Conservation (phyloP, 1,140 invertebrate species). For the Diorhabda carinulata region DNA sequence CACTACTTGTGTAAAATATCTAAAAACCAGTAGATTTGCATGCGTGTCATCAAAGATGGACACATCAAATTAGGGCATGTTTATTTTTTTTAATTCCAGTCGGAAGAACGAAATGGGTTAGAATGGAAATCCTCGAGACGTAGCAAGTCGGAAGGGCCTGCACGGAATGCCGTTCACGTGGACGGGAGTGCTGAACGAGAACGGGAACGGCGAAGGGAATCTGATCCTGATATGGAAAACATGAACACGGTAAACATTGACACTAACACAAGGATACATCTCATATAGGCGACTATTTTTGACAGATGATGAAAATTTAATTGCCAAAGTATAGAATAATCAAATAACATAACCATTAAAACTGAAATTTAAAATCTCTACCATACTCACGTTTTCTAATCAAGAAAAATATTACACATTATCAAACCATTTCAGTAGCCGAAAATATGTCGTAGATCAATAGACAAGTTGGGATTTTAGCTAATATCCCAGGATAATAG, state of each 20-base stretch:
- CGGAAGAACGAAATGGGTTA: conserved; percentile 52
- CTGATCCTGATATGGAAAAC: conserved; percentile 45
- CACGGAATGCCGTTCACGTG: conserved; percentile 48
- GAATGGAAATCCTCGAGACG: conserved; percentile 53
- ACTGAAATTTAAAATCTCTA: no score
- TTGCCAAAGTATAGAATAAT: no score
- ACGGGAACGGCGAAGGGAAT: conserved; percentile 40
- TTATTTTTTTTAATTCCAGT: conserved; percentile 51
- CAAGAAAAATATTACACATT: no score
- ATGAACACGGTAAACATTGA: conserved; percentile 39
- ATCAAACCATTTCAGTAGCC: no score
- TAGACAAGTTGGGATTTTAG: no score
- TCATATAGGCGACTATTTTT: conserved; percentile 6
- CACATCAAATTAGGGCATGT: conserved; percentile 1
- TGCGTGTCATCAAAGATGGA: neutral
- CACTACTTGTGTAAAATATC: no score
- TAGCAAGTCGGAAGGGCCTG: conserved; percentile 69
- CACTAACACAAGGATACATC: conserved; percentile 3
- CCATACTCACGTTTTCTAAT: no score
- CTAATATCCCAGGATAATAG: no score
- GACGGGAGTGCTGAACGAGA: conserved; percentile 22
- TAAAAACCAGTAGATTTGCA: neutral
- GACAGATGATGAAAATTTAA: neutral
- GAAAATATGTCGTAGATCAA: no score
- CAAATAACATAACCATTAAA: no score